phyloP scores from a whole-genome alignment of 2,797 vertebrate species.

The Aselliscus stoliczkanus region DNA sequence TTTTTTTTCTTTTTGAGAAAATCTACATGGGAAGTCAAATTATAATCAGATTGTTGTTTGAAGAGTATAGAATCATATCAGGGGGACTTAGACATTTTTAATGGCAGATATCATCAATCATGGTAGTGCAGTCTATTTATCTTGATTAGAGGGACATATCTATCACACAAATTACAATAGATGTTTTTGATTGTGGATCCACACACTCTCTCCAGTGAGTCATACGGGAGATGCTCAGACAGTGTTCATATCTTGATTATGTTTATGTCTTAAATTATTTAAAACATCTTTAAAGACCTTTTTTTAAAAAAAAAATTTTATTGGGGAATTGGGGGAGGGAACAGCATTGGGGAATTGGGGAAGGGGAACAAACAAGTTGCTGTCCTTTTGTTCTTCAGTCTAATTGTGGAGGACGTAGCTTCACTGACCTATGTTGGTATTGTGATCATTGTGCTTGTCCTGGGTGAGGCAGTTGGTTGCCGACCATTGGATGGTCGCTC shows the following conservation, averaged over 20 bases:
- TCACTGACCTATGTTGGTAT: too few species aligned
- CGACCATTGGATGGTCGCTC: too few species aligned
- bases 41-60: neutral
- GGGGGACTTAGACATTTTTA: neutral
- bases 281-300: conserved; percentile 1
- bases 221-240: neutral
- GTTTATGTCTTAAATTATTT: conserved; percentile 29
- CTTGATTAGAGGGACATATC: neutral
- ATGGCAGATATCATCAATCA: neutral
- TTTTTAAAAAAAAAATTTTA: too few species aligned
- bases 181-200: neutral
- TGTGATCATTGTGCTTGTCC: too few species aligned
- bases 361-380: too few species aligned
- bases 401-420: too few species aligned
- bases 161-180: neutral
- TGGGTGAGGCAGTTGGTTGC: too few species aligned
- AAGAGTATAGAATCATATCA: neutral
- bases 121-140: neutral
- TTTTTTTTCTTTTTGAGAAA: neutral
- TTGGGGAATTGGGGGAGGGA: too few species aligned
- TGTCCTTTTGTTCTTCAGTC: too few species aligned
- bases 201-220: neutral
- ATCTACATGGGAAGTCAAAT: neutral
- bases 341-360: too few species aligned
- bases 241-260: conserved; percentile 1